These are phyloP conservation scores for Rhinichthys klamathensis DNA, from an alignment of 2,113 vertebrate genomes.

Conservation along the genomic window DNA sequence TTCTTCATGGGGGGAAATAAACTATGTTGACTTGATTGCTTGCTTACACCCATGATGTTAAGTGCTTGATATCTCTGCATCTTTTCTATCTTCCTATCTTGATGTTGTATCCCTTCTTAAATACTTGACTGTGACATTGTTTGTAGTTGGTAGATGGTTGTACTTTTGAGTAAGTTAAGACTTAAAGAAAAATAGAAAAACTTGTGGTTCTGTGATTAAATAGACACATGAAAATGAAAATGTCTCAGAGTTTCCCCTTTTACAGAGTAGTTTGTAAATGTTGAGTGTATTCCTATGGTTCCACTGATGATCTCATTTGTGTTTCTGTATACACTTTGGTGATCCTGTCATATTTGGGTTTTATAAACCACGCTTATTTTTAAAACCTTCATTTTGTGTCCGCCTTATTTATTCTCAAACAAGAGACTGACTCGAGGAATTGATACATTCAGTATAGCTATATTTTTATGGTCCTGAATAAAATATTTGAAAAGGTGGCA, in stretches of 20 bases:
- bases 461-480: too few relatives aligned
- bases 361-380: slow-evolving; percentile 87
- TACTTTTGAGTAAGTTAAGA: background rate
- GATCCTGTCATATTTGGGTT: slow-evolving; percentile 84
- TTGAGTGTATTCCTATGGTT: slow-evolving; percentile 75
- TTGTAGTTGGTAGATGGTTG: slow-evolving; percentile 87
- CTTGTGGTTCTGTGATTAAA: slow-evolving; percentile 93
- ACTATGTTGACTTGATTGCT: slow-evolving; percentile 62
- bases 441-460: background rate
- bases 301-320: slow-evolving; percentile 76
- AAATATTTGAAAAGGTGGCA: too few relatives aligned
- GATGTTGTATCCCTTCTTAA: slow-evolving; percentile 68
- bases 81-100: slow-evolving; percentile 47
- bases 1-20: slow-evolving; percentile 50
- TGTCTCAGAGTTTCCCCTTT: slow-evolving; percentile 69
- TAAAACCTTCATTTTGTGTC: slow-evolving; percentile 75
- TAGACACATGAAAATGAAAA: slow-evolving; percentile 74
- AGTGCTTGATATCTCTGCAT: slow-evolving; percentile 69
- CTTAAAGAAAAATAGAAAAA: slow-evolving; percentile 15
- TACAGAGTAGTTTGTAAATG: slow-evolving; percentile 78
- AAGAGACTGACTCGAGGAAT: slow-evolving; percentile 66
- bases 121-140: slow-evolving; percentile 88
- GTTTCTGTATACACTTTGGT: slow-evolving; percentile 84
- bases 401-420: slow-evolving; percentile 54
- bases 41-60: slow-evolving; percentile 65